Evolutionary conservation across 2,888 invertebrate species (phyloP), one percentile per base, ranked within the genome.

Genomic region (Calliphora vomitoria): DNA sequence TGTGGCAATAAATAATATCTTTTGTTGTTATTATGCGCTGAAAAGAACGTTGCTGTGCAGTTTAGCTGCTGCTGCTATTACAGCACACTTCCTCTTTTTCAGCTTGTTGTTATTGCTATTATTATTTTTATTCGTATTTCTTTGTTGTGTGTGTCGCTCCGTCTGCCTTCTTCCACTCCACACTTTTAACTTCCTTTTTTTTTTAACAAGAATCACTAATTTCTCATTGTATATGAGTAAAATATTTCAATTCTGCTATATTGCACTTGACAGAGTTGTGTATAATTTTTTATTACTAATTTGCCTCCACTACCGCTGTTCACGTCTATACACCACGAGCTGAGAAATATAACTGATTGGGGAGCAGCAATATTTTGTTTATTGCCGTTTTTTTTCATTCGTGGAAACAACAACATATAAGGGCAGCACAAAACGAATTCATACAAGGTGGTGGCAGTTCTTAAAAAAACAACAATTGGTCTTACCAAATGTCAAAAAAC

Each of bases 281-380:
- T 15, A n/a, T n/a, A 47, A 18, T n/a, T 35, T 2, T 10, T 25
- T 38, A 44, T 20, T 62, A 8, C 11, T 18, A 31, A 13, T 25
- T 47, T 62, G 50, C 8, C 15, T 20, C 13, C 13, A 31, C 15
- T 8, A 55, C 3, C 8, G 8, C n/a, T 25, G 1, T 31, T 15
- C n/a, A 58, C 72, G n/a, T 69, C 85, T 68, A 55, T 18, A 85
- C 82, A 35, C 72, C 74, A 82, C 82, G 74, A 85, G 78, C 74
- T 84, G 79, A 85, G 69, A 82, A 85, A 58, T 74, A 44, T 58
- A 85, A 87, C 87, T 87, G 69, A 79, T 85, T 82, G 78, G 74
- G 78, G 78, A 87, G 84, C 81, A 81, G 62, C 64, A 25, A 74
- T 83, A 69, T 79, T 82, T 82, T 82, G 74, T 69, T 87, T 69